These are phyloP conservation scores for Nettapus auritus DNA, from an alignment of 2,113 vertebrate genomes.

Conservation along the genomic window DNA sequence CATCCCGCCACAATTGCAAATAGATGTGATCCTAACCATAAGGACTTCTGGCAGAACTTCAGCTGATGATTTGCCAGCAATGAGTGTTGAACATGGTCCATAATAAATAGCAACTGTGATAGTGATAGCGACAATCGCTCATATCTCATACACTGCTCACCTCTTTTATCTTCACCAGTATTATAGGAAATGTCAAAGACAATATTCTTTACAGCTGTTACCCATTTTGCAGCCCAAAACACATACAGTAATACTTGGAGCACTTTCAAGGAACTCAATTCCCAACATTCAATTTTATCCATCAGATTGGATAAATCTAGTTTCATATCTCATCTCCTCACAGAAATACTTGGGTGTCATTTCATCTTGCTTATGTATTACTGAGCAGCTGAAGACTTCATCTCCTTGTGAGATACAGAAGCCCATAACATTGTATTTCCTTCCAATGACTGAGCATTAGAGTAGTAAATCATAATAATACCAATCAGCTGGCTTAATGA, in stretches of 20 bases:
- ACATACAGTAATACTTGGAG: conserved; percentile 14
- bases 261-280: conserved; percentile 57
- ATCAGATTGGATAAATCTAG: conserved; percentile 71
- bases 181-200: conserved; percentile 49
- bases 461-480: conserved; percentile 57
- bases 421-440: background rate
- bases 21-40: background rate
- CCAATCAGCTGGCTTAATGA: conserved; percentile 64
- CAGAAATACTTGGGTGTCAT: conserved; percentile 13
- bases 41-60: conserved; percentile 15
- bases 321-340: conserved; percentile 31
- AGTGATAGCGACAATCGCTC: conserved; percentile 32
- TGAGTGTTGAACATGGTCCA: background rate
- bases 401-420: background rate
- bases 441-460: background rate
- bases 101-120: background rate
- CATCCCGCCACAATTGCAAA: background rate
- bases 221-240: conserved; percentile 51
- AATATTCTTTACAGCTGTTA: conserved; percentile 24
- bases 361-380: conserved; percentile 13
- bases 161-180: conserved; percentile 59
- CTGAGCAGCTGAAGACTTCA: conserved; percentile 15
- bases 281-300: conserved; percentile 68
- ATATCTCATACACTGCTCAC: conserved; percentile 29
- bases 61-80: background rate